These are phyloP conservation scores for Melanostoma mellinum DNA, from an alignment of 2,888 invertebrate genomes.

Conservation along the genomic window DNA sequence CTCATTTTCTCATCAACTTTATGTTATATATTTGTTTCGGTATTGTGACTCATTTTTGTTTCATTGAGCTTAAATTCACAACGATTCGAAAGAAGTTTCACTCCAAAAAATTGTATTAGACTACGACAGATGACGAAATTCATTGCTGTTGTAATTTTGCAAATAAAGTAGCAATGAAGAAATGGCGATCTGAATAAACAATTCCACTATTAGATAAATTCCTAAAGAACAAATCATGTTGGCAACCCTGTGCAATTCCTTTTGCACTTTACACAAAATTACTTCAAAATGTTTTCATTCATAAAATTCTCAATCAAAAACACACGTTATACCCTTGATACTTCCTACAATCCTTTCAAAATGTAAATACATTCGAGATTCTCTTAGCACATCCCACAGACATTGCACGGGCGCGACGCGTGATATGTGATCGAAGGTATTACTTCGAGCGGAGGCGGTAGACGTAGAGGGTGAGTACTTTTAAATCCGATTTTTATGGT, in stretches of 20 bases:
- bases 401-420: conserved; percentile 17
- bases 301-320: conserved; percentile 39
- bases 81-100: too few species aligned
- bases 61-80: too few species aligned
- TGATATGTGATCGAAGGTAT: conserved; percentile 51
- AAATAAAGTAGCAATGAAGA: too few species aligned
- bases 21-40: too few species aligned
- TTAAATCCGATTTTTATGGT: conserved; percentile 44
- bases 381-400: conserved; percentile 2
- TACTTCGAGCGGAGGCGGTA: conserved; percentile 10
- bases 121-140: too few species aligned
- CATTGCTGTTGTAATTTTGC: too few species aligned
- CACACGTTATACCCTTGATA: conserved; percentile 6
- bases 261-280: conserved; percentile 36
- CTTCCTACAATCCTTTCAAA: conserved; percentile 39
- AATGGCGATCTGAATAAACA: too few species aligned
- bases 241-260: conserved; percentile 11
- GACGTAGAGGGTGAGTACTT: conserved; percentile 18
- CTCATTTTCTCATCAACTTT: too few species aligned
- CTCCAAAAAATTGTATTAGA: too few species aligned
- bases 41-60: too few species aligned
- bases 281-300: conserved; percentile 60
- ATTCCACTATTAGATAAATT: background rate
- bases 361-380: conserved; percentile 4
- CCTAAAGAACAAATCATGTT: background rate